phyloP scores from a whole-genome alignment of 1,140 invertebrate genomes.

The Cepaea nemoralis region DNA sequence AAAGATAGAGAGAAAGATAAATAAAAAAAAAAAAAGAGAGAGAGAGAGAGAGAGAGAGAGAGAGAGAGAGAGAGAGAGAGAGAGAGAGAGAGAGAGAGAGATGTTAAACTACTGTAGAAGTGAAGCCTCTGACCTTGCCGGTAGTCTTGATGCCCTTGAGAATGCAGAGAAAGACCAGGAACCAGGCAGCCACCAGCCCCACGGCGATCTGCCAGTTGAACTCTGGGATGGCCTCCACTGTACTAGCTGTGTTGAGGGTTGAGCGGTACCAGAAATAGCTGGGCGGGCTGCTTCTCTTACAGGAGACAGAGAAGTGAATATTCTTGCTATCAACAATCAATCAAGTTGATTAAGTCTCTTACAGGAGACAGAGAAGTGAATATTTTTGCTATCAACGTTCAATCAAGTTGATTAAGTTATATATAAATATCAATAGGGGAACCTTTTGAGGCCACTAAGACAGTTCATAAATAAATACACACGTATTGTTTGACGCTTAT shows the following conservation, averaged over 20 bases:
- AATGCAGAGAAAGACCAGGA: conserved; percentile 95
- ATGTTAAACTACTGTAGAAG: too few species aligned
- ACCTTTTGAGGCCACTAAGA: too few species aligned
- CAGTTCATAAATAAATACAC: too few species aligned
- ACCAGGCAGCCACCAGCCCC: conserved; percentile 91
- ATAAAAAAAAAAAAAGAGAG: conserved; percentile 9
- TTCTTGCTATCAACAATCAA: too few species aligned
- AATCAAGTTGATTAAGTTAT: too few species aligned
- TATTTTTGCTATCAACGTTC: too few species aligned
- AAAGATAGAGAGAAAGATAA: too few species aligned
- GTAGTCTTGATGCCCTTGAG: conserved; percentile 97
- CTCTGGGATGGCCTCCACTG: conserved; percentile 49
- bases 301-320: conserved; percentile 32
- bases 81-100: background rate
- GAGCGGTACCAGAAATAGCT: conserved; percentile 62
- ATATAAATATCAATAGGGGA: too few species aligned
- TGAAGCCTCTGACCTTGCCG: conserved; percentile 79
- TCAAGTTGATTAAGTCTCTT: too few species aligned
- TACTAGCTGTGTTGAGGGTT: conserved; percentile 57
- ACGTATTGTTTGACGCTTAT: too few species aligned
- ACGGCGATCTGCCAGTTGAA: conserved; percentile 93
- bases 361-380: too few species aligned
- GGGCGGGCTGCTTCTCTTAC: conserved; percentile 59
- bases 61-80: background rate
- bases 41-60: background rate